Evolutionary conservation across 2,113 vertebrate species (phyloP).

Genomic region (Delphinus delphis): DNA sequence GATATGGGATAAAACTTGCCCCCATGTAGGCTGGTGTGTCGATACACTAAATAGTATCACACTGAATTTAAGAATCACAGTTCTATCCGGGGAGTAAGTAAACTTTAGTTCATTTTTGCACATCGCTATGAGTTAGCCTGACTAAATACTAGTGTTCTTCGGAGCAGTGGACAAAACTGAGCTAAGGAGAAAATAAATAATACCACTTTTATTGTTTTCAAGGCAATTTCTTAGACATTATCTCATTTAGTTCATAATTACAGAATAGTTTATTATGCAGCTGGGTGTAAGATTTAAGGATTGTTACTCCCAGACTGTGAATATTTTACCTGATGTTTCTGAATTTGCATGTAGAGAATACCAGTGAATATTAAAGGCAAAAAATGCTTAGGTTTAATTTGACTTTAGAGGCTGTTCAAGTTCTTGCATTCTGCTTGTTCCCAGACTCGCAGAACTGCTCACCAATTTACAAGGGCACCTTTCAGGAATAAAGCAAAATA

Average conservation of each 20-base stretch:
- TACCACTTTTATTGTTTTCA: conserved; percentile 15
- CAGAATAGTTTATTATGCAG: conserved; percentile 57
- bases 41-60: background rate
- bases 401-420: conserved; percentile 20
- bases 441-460: background rate
- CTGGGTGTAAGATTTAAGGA: conserved; percentile 36
- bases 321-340: conserved; percentile 39
- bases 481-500: conserved; percentile 42
- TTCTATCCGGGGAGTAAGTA: background rate
- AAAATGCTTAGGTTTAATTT: conserved; percentile 24
- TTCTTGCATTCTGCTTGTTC: background rate
- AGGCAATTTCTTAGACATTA: conserved; percentile 34
- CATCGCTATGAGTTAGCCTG: background rate
- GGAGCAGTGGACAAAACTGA: background rate
- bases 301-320: background rate
- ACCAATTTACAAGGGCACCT: background rate
- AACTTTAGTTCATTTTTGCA: conserved; percentile 22
- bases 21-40: background rate
- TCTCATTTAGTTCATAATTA: conserved; percentile 56
- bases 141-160: background rate
- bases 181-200: conserved; percentile 51
- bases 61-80: background rate
- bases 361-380: conserved; percentile 29
- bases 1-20: background rate
- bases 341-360: conserved; percentile 31